phyloP scores from a whole-genome alignment of 1,140 invertebrate species.

The Drosophila athabasca region DNA sequence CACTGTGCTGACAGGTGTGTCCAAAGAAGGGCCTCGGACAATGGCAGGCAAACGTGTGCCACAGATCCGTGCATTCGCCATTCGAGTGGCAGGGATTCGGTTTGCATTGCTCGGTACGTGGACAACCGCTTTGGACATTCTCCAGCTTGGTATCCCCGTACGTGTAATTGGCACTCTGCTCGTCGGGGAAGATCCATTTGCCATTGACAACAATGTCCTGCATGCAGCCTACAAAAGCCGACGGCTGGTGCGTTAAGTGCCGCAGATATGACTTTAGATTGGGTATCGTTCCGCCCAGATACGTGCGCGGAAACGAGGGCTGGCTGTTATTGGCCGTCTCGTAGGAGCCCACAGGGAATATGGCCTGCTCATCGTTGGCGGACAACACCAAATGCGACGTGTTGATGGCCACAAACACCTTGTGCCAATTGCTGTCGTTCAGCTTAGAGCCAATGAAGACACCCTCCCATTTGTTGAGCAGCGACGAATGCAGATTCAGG shows the following conservation, averaged over 20 bases:
- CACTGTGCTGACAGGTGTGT: constrained; percentile 93
- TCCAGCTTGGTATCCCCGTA: constrained; percentile 79
- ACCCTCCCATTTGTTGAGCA: constrained; percentile 94
- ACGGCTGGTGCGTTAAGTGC: constrained; percentile 88
- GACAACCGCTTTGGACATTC: constrained; percentile 89
- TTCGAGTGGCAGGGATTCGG: constrained; percentile 94
- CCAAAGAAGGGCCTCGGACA: constrained; percentile 95
- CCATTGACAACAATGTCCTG: constrained; percentile 95
- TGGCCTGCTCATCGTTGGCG: constrained; percentile 94
- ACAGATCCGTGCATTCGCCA: constrained; percentile 94
- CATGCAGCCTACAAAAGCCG: constrained; percentile 94
- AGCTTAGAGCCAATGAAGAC: constrained; percentile 92
- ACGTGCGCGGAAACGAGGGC: constrained; percentile 92
- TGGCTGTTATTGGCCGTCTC: constrained; percentile 89
- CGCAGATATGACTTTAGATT: constrained; percentile 85
- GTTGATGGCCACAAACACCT: constrained; percentile 93
- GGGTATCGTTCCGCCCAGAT: constrained; percentile 89
- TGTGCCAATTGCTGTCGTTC: constrained; percentile 94
- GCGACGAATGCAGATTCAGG: constrained; percentile 92
- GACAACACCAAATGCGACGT: constrained; percentile 92
- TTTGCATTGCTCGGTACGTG: constrained; percentile 90
- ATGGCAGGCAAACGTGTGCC: constrained; percentile 93
- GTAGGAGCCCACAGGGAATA: constrained; percentile 92
- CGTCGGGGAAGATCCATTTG: constrained; percentile 87
- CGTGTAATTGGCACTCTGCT: constrained; percentile 43